phyloP scores from a whole-genome alignment of 2,888 invertebrate species.

The Protonemura montana region DNA sequence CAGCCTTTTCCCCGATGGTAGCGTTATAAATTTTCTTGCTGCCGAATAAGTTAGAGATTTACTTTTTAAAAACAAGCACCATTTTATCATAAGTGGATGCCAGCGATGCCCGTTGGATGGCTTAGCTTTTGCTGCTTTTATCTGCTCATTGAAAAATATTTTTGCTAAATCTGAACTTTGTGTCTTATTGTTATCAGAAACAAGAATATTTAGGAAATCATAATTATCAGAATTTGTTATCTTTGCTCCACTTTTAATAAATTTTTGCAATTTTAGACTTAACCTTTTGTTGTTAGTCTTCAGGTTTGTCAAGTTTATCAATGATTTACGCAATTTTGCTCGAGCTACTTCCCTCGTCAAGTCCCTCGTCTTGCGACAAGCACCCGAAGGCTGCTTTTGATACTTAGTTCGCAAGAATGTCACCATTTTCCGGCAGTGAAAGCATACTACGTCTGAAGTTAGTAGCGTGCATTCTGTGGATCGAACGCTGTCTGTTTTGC shows the following conservation, averaged over 20 bases:
- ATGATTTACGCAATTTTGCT: slow-evolving; percentile 13
- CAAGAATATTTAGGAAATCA: slow-evolving; percentile 23
- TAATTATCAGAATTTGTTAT: background rate
- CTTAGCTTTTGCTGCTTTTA: too few species aligned
- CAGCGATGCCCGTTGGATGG: background rate
- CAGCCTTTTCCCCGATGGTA: background rate
- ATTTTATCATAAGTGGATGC: slow-evolving; percentile 26
- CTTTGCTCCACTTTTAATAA: background rate
- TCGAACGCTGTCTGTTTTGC: slow-evolving; percentile 7
- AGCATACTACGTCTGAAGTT: background rate
- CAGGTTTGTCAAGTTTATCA: background rate
- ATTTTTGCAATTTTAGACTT: background rate
- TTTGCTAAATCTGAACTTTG: too few species aligned
- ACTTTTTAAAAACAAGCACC: slow-evolving; percentile 17
- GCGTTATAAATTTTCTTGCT: background rate
- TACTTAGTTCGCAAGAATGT: background rate
- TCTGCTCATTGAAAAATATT: too few species aligned
- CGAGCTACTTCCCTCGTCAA: slow-evolving; percentile 14
- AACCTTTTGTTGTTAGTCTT: background rate
- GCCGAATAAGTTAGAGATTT: slow-evolving; percentile 16
- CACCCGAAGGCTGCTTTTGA: background rate
- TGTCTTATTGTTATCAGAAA: too few species aligned
- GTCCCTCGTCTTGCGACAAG: background rate
- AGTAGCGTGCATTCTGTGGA: background rate
- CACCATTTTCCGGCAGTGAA: background rate